These are phyloP conservation scores for Hippolais icterina DNA, from an alignment of 2,113 vertebrate genomes.

Conservation along the genomic window DNA sequence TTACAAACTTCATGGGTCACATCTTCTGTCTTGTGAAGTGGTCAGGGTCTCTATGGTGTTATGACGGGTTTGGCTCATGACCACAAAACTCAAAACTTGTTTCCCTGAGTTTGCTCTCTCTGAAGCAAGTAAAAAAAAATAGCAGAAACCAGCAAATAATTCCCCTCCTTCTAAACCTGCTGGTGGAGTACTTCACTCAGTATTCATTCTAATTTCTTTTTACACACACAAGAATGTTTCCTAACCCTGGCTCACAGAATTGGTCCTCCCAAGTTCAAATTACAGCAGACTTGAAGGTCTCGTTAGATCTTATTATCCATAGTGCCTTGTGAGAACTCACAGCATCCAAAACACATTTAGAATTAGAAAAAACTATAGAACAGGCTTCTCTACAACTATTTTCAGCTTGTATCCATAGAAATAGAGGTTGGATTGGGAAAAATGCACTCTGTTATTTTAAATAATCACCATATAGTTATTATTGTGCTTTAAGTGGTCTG, in stretches of 20 bases:
- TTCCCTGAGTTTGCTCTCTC: not conserved
- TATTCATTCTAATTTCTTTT: not conserved
- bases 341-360: not conserved
- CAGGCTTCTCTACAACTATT: not conserved
- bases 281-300: not conserved
- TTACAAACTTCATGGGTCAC: not conserved
- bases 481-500: constrained; percentile 24
- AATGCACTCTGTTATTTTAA: constrained; percentile 35
- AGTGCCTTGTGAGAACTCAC: not conserved
- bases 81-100: not conserved
- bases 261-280: not conserved
- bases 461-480: constrained; percentile 43
- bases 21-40: not conserved
- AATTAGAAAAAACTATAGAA: not conserved
- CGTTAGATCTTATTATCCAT: not conserved
- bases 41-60: not conserved
- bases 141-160: not conserved
- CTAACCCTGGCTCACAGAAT: not conserved
- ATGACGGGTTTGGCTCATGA: not conserved
- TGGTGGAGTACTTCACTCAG: not conserved
- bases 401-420: constrained; percentile 42
- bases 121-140: not conserved
- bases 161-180: not conserved
- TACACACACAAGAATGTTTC: not conserved
- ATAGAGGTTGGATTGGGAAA: constrained; percentile 12